A percentile compares a stretch with the other conserved stretches of the same genome.
Conservation (phyloP, 2,888 invertebrate species). For the Cephus nigrinus region DNA sequence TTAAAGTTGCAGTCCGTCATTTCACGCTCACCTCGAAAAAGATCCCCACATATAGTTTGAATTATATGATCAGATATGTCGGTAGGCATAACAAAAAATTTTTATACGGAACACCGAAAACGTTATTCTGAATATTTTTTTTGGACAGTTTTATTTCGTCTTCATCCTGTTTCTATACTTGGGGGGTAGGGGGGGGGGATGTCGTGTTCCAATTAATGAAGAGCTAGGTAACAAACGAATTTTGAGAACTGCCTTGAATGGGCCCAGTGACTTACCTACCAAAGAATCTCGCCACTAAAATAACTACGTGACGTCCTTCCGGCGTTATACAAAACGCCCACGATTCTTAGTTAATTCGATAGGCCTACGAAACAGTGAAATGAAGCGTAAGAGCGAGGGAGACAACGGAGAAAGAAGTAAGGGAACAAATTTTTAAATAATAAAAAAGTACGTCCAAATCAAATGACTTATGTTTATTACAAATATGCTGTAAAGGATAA, state of each 20-base stretch:
- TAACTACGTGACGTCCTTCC: constrained; percentile 5
- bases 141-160: too few relatives aligned
- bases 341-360: background rate
- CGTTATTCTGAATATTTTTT: too few relatives aligned
- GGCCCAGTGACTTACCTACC: background rate
- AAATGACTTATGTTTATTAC: background rate
- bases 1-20: too few relatives aligned
- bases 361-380: background rate
- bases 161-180: too few relatives aligned
- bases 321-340: constrained; percentile 1
- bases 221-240: background rate
- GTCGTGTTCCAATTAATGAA: background rate
- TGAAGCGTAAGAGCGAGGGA: background rate
- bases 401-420: background rate
- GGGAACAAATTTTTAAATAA: background rate
- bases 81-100: too few relatives aligned
- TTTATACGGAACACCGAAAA: too few relatives aligned
- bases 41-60: too few relatives aligned
- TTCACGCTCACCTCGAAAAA: too few relatives aligned
- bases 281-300: background rate
- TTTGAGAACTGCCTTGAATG: background rate
- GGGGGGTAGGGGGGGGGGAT: too few relatives aligned
- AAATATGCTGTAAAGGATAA: background rate
- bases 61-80: too few relatives aligned
- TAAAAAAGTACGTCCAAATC: background rate